Evolutionary conservation across 2,888 invertebrate genomes (phyloP), one percentile per base, ranked within the genome.

Genomic region (Peribatodes rhomboidaria): DNA sequence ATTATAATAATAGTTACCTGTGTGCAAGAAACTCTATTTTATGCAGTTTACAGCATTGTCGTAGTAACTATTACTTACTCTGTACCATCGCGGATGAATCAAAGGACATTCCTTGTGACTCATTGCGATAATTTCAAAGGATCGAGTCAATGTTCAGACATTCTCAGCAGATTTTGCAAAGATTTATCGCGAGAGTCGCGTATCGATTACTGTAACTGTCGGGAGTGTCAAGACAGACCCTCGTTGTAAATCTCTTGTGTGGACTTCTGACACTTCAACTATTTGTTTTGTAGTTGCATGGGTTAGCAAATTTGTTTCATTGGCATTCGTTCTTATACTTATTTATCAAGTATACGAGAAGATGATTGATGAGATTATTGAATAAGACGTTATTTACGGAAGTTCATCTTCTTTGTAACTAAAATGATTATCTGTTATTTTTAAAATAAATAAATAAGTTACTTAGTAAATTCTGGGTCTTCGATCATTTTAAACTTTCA

Each of bases 101-200:
- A 89, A 85, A 84, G 80, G 82, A 85, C 81, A 88, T 87, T 84
- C 80, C 77, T 69, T 59, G 61, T 90, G 89, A 89, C 68, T 90
- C 89, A 77, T 73, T 81, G 80, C 83, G 84, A 84, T 84, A 81
- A 76, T 75, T 78, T 77, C 76, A 72, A 77, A 79, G 77, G 79
- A 74, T 69, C 71, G 69, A 68, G 82, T 82, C 83, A 81, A 76
- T 69, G 78, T 67, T 73, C 75, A 72, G 68, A 55, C 64, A 66
- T 70, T 70, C 74, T 63, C 74, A 70, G 60, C 68, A 71, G 69
- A 68, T 65, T 14, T 55, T 35, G 14, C 31, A 41, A 47, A 8
- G 54, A 42, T 60, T 59, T 58, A 56, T 55, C 47, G n/a, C 18
- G 22, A 20, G 1, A 41, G 7, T 33, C 27, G 14, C 39, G 49